Evolutionary conservation across 1,140 invertebrate species (phyloP).

Genomic region (Leptinotarsa texana): DNA sequence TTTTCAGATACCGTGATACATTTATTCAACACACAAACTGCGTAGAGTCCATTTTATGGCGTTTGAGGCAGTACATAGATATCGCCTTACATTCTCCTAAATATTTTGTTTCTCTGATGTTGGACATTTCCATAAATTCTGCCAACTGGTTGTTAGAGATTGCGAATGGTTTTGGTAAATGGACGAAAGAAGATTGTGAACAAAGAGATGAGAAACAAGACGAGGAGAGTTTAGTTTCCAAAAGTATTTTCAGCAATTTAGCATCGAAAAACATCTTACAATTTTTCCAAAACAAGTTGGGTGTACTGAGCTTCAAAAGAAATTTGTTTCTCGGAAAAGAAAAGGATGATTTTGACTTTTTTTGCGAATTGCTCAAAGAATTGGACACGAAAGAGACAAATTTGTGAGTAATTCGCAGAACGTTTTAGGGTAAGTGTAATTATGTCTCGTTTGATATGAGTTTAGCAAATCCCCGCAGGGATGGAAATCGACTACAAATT

Average conservation of each 20-base stretch:
- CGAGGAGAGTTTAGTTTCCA: neutral
- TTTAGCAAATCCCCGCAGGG: too few relatives aligned
- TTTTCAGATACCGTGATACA: constrained; percentile 53
- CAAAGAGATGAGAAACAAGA: neutral
- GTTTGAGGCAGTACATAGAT: constrained; percentile 68
- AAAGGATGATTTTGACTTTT: constrained; percentile 56
- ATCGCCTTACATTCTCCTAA: constrained; percentile 60
- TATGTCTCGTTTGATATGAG: neutral
- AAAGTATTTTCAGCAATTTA: neutral
- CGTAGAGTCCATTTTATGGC: constrained; percentile 76
- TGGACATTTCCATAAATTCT: constrained; percentile 60
- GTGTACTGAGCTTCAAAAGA: neutral
- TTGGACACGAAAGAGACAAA: constrained; percentile 79
- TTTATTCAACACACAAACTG: constrained; percentile 81
- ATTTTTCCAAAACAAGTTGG: constrained; percentile 2
- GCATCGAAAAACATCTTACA: neutral
- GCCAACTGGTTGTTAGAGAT: constrained; percentile 67
- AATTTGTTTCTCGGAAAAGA: constrained; percentile 8
- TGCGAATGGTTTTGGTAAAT: constrained; percentile 68
- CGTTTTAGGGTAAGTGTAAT: neutral
- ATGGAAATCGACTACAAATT: too few relatives aligned
- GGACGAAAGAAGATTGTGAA: constrained; percentile 56
- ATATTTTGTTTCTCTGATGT: constrained; percentile 63
- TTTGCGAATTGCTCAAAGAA: constrained; percentile 63
- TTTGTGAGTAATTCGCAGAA: constrained; percentile 69